phyloP scores from a whole-genome alignment of 2,888 invertebrate species.

The Apotomis betuletana region DNA sequence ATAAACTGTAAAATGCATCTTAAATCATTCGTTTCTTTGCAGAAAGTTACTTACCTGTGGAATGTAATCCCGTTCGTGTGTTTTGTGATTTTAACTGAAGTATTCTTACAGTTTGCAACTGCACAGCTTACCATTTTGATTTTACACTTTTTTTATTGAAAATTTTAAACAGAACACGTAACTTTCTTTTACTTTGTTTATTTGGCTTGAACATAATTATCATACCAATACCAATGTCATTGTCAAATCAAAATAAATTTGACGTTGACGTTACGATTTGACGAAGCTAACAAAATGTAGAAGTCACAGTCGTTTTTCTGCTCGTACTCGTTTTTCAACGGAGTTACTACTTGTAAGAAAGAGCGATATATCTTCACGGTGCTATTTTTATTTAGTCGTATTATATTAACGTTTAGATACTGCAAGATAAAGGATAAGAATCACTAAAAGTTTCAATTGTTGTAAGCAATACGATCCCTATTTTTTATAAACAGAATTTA shows the following conservation, averaged over 20 bases:
- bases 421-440: background rate
- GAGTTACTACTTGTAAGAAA: background rate
- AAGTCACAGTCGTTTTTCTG: background rate
- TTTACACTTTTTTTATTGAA: slow-evolving; percentile 24
- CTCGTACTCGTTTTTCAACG: background rate
- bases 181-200: background rate
- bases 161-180: background rate
- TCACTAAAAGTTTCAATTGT: background rate
- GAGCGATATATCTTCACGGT: background rate
- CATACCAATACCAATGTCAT: background rate
- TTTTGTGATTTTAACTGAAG: slow-evolving; percentile 70
- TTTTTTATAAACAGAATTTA: background rate
- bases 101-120: slow-evolving; percentile 67
- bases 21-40: background rate
- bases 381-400: background rate
- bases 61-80: slow-evolving; percentile 72
- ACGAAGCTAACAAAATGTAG: background rate
- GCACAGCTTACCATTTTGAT: slow-evolving; percentile 73
- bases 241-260: background rate
- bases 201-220: background rate
- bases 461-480: background rate
- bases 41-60: slow-evolving; percentile 60
- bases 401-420: slow-evolving; percentile 2
- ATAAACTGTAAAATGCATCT: background rate
- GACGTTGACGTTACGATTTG: background rate